Evolutionary conservation across 2,797 vertebrate genomes (phyloP).

Genomic region (Leptodactylus fallax): DNA sequence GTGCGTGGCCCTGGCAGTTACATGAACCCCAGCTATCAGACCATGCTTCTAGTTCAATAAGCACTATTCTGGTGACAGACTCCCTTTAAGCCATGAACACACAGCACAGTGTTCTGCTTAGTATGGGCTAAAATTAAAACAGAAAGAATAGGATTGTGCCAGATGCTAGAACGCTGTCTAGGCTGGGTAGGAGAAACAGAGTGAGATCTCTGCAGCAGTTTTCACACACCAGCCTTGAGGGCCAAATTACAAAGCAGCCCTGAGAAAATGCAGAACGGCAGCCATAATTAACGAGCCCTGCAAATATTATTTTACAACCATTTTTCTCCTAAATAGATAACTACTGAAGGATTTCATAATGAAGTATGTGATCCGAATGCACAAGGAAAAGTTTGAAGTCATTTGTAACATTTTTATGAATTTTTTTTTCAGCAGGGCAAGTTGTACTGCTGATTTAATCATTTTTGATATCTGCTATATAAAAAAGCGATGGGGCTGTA

Average conservation of each 20-base stretch:
- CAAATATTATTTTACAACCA: slow-evolving; percentile 64
- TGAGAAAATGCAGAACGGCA: slow-evolving; percentile 56
- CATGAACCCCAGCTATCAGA: no score
- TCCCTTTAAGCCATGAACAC: neutral
- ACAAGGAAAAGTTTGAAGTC: slow-evolving; percentile 33
- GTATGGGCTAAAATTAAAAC: neutral
- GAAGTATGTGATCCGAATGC: slow-evolving; percentile 62
- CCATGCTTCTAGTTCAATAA: no score
- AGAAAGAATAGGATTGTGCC: neutral
- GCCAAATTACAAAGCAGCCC: slow-evolving; percentile 56
- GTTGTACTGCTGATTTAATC: slow-evolving; percentile 42
- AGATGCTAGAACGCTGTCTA: slow-evolving; percentile 1
- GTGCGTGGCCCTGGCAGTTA: no score
- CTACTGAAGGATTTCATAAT: slow-evolving; percentile 65
- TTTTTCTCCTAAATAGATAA: slow-evolving; percentile 65
- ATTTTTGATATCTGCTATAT: slow-evolving; percentile 21
- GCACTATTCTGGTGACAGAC: no score
- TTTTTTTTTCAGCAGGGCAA: neutral
- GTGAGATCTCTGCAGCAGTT: slow-evolving; percentile 42
- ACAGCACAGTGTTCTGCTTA: neutral
- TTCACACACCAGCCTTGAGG: slow-evolving; percentile 49
- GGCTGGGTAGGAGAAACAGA: neutral
- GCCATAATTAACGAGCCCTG: slow-evolving; percentile 63
- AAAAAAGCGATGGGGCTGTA: neutral
- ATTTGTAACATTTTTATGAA: slow-evolving; percentile 35